Percentiles rank a stretch among this genome's conserved stretches.
These are phyloP conservation scores for Sander lucioperca DNA, from an alignment of 2,113 vertebrate species.

Conservation along the genomic window DNA sequence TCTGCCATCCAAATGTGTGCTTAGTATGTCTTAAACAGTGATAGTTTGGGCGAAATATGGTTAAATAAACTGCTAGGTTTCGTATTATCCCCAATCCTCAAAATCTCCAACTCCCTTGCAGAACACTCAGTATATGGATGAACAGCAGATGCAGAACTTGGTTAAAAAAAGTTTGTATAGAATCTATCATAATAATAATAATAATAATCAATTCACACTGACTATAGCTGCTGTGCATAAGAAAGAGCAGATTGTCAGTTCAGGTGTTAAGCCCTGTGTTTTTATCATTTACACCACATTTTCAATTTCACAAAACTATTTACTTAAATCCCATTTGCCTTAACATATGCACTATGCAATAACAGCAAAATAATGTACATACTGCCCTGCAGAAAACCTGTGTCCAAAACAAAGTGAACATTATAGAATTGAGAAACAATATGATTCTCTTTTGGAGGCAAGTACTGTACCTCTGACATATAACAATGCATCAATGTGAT, in stretches of 20 bases:
- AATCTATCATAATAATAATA: neutral
- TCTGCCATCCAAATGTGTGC: neutral
- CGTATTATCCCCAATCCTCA: neutral
- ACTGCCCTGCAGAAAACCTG: neutral
- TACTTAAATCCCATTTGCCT: neutral
- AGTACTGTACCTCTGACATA: conserved; percentile 27
- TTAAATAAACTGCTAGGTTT: neutral
- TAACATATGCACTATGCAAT: neutral
- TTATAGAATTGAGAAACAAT: neutral
- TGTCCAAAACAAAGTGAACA: neutral
- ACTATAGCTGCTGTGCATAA: neutral
- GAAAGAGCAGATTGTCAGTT: neutral
- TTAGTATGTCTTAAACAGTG: neutral
- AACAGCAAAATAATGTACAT: neutral
- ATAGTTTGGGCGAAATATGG: neutral
- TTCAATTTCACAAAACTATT: neutral
- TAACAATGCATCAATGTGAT: conserved; percentile 31
- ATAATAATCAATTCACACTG: neutral
- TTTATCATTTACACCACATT: neutral
- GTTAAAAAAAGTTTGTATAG: neutral
- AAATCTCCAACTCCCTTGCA: neutral
- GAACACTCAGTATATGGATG: neutral
- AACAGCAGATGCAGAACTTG: neutral
- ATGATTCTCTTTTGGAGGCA: neutral
- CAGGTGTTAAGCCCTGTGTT: neutral